Percentiles rank a stretch among this genome's conserved stretches.
These are phyloP conservation scores for Cybosia mesomella DNA, from an alignment of 2,888 invertebrate genomes.

Conservation along the genomic window DNA sequence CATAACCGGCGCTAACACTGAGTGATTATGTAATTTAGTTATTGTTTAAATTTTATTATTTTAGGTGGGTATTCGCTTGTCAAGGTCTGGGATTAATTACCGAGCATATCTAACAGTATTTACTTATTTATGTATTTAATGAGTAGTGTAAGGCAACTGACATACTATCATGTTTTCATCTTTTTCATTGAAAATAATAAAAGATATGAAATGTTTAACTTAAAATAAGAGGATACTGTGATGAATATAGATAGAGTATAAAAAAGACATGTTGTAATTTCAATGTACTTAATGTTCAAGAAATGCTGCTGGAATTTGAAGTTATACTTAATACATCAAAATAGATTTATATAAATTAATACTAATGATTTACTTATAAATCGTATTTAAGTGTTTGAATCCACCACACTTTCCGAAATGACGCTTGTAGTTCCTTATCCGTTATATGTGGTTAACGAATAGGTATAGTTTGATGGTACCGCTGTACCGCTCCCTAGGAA, in stretches of 20 bases:
- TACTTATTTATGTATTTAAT: slow-evolving; percentile 5
- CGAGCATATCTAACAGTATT: too few species aligned
- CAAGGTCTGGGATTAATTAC: not conserved
- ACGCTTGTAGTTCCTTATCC: not conserved
- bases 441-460: not conserved
- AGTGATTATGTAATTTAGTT: not conserved
- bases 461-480: too few species aligned
- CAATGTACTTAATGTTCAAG: slow-evolving; percentile 9
- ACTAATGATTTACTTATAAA: not conserved
- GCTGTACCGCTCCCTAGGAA: too few species aligned
- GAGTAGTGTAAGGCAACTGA: not conserved
- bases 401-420: not conserved
- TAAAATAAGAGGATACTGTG: slow-evolving; percentile 10
- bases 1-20: not conserved
- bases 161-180: slow-evolving; percentile 8
- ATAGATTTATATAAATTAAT: not conserved
- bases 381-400: not conserved
- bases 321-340: not conserved
- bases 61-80: not conserved
- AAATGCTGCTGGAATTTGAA: slow-evolving; percentile 18
- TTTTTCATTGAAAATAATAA: not conserved
- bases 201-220: not conserved
- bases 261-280: not conserved
- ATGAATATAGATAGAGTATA: slow-evolving; percentile 7
- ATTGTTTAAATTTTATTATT: not conserved